These are phyloP conservation scores for Labeo rohita DNA, from an alignment of 2,113 vertebrate species.

Conservation along the genomic window DNA sequence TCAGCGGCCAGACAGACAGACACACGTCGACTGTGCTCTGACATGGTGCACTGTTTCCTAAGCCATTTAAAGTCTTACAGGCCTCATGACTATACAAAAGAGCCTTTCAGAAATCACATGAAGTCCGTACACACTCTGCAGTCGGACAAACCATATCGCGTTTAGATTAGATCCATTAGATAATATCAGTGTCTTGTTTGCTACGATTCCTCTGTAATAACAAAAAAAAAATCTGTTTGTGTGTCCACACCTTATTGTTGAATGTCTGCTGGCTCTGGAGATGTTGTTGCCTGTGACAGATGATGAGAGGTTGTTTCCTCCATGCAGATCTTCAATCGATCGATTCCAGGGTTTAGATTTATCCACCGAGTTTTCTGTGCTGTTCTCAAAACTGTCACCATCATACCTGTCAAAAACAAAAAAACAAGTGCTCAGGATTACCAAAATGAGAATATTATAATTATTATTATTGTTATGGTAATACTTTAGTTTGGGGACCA, in stretches of 20 bases:
- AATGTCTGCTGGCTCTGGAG: conserved; percentile 86
- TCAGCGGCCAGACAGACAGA: conserved; percentile 19
- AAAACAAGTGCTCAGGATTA: not conserved
- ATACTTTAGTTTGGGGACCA: too few species aligned
- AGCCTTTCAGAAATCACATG: conserved; percentile 62
- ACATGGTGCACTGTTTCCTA: conserved; percentile 53
- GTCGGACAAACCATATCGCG: conserved; percentile 12
- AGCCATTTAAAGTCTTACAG: conserved; percentile 70
- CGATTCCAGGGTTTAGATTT: conserved; percentile 93
- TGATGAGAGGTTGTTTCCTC: conserved; percentile 83
- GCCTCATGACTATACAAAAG: conserved; percentile 67
- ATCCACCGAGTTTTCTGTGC: conserved; percentile 84
- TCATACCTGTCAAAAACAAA: conserved; percentile 83
- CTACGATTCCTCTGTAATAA: not conserved
- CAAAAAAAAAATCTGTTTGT: not conserved
- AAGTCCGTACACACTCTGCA: conserved; percentile 65
- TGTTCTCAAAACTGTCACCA: conserved; percentile 89
- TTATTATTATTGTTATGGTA: too few species aligned
- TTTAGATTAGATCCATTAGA: not conserved
- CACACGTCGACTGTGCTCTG: conserved; percentile 21
- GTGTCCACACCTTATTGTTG: conserved; percentile 82
- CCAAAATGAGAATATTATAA: too few species aligned
- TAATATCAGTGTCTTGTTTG: not conserved
- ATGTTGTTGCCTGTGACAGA: conserved; percentile 82
- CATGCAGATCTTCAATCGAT: conserved; percentile 95